Evolutionary conservation across 2,113 vertebrate species (phyloP).

Genomic region (Lamprologus sp.): DNA sequence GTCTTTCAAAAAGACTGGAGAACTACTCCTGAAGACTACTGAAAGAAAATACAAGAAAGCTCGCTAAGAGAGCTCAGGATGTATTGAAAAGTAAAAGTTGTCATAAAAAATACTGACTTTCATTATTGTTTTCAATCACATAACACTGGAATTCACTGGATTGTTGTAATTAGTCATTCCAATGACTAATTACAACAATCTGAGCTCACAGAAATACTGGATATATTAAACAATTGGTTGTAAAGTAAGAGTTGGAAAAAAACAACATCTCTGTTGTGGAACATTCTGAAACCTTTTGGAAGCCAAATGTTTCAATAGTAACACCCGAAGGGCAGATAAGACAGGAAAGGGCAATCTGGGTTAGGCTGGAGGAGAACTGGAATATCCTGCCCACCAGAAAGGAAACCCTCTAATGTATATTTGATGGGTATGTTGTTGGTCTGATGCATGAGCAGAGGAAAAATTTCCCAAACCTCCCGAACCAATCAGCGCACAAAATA

Average conservation of each 20-base stretch:
- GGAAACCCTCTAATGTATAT: background rate
- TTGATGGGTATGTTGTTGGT: background rate
- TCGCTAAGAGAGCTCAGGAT: background rate
- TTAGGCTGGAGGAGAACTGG: background rate
- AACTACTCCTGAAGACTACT: background rate
- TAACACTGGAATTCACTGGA: background rate
- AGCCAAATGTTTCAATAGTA: background rate
- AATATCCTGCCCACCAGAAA: background rate
- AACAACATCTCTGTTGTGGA: background rate
- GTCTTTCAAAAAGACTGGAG: background rate
- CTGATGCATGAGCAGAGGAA: background rate
- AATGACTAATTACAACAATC: background rate
- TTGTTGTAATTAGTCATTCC: background rate
- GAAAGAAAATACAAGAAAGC: background rate
- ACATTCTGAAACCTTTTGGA: background rate
- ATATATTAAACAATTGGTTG: background rate
- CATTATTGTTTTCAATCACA: background rate
- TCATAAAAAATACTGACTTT: background rate
- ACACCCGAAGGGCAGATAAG: background rate
- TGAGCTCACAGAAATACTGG: background rate
- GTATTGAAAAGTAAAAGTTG: background rate
- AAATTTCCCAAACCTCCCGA: background rate
- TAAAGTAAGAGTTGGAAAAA: background rate
- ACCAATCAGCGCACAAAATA: background rate
- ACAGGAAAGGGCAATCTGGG: background rate